Conservation (phyloP, 1,140 invertebrate species). For the Oncopeltus fasciatus region DNA sequence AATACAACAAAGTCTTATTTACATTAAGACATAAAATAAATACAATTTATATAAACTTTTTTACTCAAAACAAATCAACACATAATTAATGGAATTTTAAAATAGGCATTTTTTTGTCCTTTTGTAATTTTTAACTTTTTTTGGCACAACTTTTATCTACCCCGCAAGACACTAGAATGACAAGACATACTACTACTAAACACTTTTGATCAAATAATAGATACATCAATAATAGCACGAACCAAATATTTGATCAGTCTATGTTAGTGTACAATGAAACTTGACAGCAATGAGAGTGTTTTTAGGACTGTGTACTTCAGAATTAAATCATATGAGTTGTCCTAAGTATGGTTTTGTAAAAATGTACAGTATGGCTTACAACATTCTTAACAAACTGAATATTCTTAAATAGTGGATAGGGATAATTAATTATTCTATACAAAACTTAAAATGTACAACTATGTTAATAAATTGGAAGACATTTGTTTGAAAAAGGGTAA, state of each 20-base stretch:
- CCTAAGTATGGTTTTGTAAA: no score
- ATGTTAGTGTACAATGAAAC: no score
- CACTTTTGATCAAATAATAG: not conserved
- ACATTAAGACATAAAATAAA: slow-evolving; percentile 6
- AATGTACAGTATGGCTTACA: no score
- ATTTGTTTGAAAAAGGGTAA: no score
- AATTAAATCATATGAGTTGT: no score
- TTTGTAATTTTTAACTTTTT: not conserved
- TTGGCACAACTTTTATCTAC: slow-evolving; percentile 1
- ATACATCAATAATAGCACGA: not conserved
- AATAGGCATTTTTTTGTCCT: not conserved
- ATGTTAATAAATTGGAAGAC: no score
- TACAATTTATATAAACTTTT: not conserved
- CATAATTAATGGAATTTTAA: not conserved
- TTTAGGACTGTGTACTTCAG: no score
- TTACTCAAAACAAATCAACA: not conserved
- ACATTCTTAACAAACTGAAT: no score
- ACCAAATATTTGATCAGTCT: slow-evolving; percentile 1
- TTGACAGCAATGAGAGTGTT: no score
- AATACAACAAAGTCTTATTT: slow-evolving; percentile 8
- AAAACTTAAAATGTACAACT: no score
- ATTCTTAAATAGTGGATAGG: no score
- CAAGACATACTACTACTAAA: not conserved
- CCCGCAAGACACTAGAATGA: not conserved
- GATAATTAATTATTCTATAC: no score